phyloP scores from a whole-genome alignment of 2,797 vertebrate species.

The Bradypodion ventrale region DNA sequence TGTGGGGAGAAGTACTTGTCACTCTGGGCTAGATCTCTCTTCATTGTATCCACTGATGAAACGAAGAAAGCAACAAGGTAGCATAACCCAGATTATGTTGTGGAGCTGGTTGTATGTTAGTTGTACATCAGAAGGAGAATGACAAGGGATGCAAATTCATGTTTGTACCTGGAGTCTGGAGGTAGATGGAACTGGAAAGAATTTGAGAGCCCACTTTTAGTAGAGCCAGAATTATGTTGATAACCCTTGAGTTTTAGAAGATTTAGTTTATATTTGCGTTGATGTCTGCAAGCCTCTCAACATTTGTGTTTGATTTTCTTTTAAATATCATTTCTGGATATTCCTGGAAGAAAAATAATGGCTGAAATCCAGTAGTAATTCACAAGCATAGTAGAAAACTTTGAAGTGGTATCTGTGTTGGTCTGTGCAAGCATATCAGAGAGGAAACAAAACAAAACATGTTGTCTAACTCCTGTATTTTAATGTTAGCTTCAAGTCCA shows the following conservation, averaged over 20 bases:
- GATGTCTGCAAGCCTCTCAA: neutral
- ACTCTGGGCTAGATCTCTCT: conserved; percentile 57
- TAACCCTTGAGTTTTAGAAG: neutral
- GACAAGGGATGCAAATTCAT: neutral
- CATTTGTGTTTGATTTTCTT: conserved; percentile 12
- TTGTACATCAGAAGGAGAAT: neutral
- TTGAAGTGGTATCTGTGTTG: no score
- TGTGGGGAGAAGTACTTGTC: conserved; percentile 33
- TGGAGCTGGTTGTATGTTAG: neutral
- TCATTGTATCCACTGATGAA: conserved; percentile 8
- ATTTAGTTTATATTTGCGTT: neutral
- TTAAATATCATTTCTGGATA: neutral
- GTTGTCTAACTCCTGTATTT: no score
- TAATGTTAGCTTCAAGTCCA: no score
- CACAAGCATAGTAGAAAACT: no score
- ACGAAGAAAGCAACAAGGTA: neutral
- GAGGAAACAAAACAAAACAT: no score
- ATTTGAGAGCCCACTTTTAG: neutral
- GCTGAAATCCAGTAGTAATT: no score
- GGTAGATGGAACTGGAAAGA: neutral
- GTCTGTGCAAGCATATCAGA: no score
- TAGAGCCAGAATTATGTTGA: neutral
- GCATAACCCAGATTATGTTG: neutral
- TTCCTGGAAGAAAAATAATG: neutral
- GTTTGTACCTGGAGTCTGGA: neutral